These are phyloP conservation scores for Trachymyrmex septentrionalis DNA, from an alignment of 1,140 invertebrate genomes.

Conservation along the genomic window DNA sequence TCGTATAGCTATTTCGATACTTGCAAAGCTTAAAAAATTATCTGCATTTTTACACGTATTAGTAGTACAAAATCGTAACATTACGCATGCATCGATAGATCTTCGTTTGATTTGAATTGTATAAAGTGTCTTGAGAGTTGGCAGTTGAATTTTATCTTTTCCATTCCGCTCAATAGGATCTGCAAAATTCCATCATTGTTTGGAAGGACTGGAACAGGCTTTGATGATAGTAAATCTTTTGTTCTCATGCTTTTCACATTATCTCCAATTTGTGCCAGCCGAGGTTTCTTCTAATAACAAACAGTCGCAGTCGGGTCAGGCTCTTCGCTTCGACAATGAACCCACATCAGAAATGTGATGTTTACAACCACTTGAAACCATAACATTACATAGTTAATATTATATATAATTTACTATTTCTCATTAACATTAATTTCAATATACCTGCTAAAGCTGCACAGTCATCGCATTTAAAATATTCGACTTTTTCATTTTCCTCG, in stretches of 20 bases:
- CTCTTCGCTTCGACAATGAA: not conserved
- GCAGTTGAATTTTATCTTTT: not conserved
- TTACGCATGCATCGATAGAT: not conserved
- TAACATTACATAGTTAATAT: not conserved
- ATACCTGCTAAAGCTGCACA: not conserved
- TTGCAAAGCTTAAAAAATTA: not conserved
- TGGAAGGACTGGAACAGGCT: not conserved
- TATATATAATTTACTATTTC: not conserved
- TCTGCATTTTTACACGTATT: not conserved
- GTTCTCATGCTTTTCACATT: not conserved
- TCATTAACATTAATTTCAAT: not conserved
- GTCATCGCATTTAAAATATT: not conserved
- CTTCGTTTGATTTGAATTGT: not conserved
- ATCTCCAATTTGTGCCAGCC: not conserved
- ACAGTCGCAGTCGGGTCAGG: not conserved
- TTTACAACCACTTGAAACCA: not conserved
- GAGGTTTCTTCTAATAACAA: not conserved
- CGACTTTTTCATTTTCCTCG: not conserved
- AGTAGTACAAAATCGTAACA: not conserved
- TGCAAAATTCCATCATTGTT: not conserved
- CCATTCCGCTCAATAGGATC: not conserved
- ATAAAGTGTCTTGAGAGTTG: not conserved
- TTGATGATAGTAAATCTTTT: not conserved
- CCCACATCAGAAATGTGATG: not conserved
- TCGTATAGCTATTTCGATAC: not conserved